These are phyloP conservation scores for Tenualosa ilisha DNA, from an alignment of 2,797 vertebrate species.

Conservation along the genomic window DNA sequence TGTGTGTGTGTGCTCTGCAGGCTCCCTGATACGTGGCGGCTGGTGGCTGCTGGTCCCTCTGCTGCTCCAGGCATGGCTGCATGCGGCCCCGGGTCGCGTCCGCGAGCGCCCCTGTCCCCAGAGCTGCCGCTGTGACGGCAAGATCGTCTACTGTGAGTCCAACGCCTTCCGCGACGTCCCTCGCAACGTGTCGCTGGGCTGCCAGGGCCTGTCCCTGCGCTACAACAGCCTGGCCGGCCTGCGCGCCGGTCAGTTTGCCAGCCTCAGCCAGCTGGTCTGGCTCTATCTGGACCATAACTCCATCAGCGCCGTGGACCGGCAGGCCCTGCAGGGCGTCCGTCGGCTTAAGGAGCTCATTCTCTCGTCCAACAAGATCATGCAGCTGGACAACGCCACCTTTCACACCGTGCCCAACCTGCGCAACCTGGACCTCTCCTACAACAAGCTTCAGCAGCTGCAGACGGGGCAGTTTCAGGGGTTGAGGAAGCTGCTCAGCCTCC, in stretches of 20 bases:
- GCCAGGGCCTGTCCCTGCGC: slow-evolving; percentile 92
- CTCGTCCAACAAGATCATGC: slow-evolving; percentile 94
- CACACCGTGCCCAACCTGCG: slow-evolving; percentile 91
- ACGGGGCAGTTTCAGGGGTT: slow-evolving; percentile 90
- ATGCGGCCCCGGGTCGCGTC: slow-evolving; percentile 73
- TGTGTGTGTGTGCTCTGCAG: slow-evolving; percentile 54
- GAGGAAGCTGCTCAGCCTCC: slow-evolving; percentile 91
- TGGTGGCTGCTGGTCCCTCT: slow-evolving; percentile 74
- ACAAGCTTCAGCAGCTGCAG: slow-evolving; percentile 89
- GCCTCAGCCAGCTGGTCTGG: slow-evolving; percentile 94
- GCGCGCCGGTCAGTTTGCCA: slow-evolving; percentile 80
- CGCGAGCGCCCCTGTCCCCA: slow-evolving; percentile 91
- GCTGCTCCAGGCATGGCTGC: slow-evolving; percentile 71
- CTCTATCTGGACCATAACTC: slow-evolving; percentile 98
- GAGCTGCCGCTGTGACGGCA: slow-evolving; percentile 95
- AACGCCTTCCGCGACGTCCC: slow-evolving; percentile 93
- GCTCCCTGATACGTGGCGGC: slow-evolving; percentile 67
- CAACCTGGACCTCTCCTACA: slow-evolving; percentile 96
- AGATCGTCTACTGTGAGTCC: slow-evolving; percentile 98
- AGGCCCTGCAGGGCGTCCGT: slow-evolving; percentile 91
- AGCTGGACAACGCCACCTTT: slow-evolving; percentile 91
- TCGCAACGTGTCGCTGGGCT: slow-evolving; percentile 89
- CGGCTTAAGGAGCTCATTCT: slow-evolving; percentile 95
- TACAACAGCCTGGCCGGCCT: slow-evolving; percentile 89
- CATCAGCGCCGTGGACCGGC: slow-evolving; percentile 86